Conservation (phyloP, 1,140 invertebrate genomes). For the Telenomus remus region DNA sequence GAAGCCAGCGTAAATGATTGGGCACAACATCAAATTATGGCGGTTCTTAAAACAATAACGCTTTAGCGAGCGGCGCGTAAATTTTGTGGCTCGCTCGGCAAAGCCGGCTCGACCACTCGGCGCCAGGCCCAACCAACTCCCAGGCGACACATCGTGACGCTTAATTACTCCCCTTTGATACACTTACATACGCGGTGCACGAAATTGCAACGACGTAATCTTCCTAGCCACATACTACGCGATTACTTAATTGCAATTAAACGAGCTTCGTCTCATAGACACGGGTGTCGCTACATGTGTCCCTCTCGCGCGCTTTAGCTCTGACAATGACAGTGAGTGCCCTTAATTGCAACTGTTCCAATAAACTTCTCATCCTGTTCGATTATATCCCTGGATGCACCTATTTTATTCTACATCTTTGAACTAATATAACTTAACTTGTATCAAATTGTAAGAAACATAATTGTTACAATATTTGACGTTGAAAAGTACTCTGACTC, state of each 20-base stretch:
- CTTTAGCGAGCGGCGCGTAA: slow-evolving; percentile 6
- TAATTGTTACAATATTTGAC: too few species aligned
- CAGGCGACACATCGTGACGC: slow-evolving; percentile 25
- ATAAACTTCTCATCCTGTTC: too few species aligned
- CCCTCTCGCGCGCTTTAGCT: too few species aligned
- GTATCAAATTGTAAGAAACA: too few species aligned
- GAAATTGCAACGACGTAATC: slow-evolving; percentile 22
- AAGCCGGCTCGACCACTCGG: slow-evolving; percentile 21
- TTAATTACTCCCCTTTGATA: slow-evolving; percentile 50
- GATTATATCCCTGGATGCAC: too few species aligned
- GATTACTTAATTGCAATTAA: slow-evolving; percentile 49
- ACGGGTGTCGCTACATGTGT: too few species aligned
- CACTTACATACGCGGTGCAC: slow-evolving; percentile 22
- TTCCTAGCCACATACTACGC: slow-evolving; percentile 9
- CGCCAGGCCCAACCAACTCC: background rate
- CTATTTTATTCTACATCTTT: too few species aligned
- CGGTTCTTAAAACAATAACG: slow-evolving; percentile 48
- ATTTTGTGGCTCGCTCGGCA: slow-evolving; percentile 39
- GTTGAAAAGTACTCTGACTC: too few species aligned
- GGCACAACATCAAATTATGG: slow-evolving; percentile 41
- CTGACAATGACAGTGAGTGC: too few species aligned
- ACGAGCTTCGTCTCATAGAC: background rate
- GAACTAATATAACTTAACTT: too few species aligned
- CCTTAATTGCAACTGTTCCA: too few species aligned
- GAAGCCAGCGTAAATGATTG: slow-evolving; percentile 44